These are phyloP conservation scores for Himalopsyche kuldschensis DNA, from an alignment of 2,888 invertebrate genomes.

Conservation along the genomic window DNA sequence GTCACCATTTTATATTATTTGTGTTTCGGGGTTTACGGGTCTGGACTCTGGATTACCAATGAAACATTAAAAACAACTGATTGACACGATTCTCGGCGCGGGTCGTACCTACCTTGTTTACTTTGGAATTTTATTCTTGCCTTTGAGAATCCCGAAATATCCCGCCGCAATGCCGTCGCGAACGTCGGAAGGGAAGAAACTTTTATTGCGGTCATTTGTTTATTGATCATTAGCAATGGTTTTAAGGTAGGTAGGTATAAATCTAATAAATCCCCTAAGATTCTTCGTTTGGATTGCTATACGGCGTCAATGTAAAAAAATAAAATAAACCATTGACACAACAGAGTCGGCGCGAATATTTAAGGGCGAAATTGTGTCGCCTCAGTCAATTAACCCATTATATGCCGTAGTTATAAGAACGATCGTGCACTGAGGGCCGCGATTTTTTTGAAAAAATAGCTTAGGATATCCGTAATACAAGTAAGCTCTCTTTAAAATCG, in stretches of 20 bases:
- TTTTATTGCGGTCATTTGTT: background rate
- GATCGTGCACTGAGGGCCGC: too few species aligned
- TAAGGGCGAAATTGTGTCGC: background rate
- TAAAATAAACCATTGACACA: background rate
- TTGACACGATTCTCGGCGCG: background rate
- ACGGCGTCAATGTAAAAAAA: background rate
- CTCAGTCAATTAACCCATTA: too few species aligned
- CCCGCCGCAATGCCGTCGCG: background rate
- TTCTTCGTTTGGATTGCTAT: background rate
- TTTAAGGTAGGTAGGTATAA: background rate
- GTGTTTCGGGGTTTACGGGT: background rate
- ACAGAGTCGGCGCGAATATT: background rate
- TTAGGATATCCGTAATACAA: too few species aligned
- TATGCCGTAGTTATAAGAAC: too few species aligned
- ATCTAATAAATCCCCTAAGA: background rate
- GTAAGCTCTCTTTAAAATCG: too few species aligned
- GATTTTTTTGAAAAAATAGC: too few species aligned
- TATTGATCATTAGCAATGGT: constrained; percentile 1
- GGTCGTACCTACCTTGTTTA: background rate
- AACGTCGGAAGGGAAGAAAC: background rate
- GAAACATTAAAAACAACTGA: background rate
- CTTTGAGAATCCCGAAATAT: background rate
- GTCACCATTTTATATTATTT: background rate
- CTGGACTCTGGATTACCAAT: too few species aligned
- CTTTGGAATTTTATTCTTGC: background rate